These are phyloP conservation scores for Xenops minutus DNA, from an alignment of 2,797 vertebrate species.

Conservation along the genomic window DNA sequence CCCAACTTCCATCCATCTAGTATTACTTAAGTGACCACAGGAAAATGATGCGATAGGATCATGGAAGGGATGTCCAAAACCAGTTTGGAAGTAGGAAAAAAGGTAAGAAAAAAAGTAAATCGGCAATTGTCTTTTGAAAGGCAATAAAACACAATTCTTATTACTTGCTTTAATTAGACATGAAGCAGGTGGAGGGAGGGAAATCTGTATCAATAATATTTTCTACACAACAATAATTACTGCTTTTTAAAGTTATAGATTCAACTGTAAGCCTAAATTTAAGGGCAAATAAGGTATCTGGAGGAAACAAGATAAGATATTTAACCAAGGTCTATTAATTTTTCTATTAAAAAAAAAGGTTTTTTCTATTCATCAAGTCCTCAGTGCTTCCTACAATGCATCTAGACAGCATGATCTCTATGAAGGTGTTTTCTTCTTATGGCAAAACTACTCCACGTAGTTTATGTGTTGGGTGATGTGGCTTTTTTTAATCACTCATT, in stretches of 20 bases:
- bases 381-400: not conserved
- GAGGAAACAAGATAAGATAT: not conserved
- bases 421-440: not conserved
- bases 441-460: not conserved
- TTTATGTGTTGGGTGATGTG: rapidly evolving
- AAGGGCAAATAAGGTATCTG: not conserved
- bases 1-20: not conserved
- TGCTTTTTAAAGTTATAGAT: not conserved
- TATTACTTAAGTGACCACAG: not conserved
- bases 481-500: not conserved
- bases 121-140: not conserved
- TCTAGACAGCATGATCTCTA: not conserved
- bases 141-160: not conserved
- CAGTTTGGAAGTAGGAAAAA: not conserved
- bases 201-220: not conserved
- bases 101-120: not conserved
- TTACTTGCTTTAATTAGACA: not conserved
- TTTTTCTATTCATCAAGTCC: not conserved
- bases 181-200: rapidly evolving
- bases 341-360: not conserved
- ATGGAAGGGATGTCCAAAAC: not conserved
- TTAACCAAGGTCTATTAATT: not conserved
- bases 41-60: not conserved
- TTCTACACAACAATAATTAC: not conserved
- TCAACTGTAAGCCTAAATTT: not conserved